Base-by-base conservation (phyloP, 2,113 vertebrate genomes). In the Poicephalus meyeri region DNA sequence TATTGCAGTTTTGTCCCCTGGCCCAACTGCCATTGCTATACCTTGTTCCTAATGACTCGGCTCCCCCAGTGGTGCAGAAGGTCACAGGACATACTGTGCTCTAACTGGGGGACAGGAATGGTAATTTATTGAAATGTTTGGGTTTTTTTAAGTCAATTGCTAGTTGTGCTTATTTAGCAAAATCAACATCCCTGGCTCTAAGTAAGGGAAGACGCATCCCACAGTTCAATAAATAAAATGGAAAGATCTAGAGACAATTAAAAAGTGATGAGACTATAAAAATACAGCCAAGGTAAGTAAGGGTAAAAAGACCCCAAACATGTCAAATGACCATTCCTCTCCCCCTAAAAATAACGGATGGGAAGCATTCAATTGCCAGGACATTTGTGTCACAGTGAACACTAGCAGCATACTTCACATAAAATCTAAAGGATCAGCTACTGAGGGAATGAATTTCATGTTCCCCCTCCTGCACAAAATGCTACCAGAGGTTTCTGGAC, bases 231-330 rank as follows among this genome's bases (percentile, higher is more conserved):
- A 80, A 88, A 56, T 23, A 82, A 15, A 85, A 37, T 1, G 2
- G 86, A 46, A 82, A 55, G 79, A 82, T 56, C 15, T 53, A 61
- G 47, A 71, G 33, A 17, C 13, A 91, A 39, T 74, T 63, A 84
- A 63, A 95, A 87, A 33, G 46, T 47, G 79, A 89, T n/a, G 85
- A 84, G 15, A 74, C 74, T 93, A 49, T 64, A 80, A 77, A 95
- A 89, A 93, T 84, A 86, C 14, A 94, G 58, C 50, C 71, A 72
- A 66, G 29, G 49, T 66, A 74, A 88, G 53, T 35, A 15, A 63
- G 47, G 29, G n/a, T 80, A 44, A 74, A 92, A 90, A 37, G 33
- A 7, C 13, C 35, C 10, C 39, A 65, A 20, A 65, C 9, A 14
- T 88, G 44, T 53, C 31, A 23, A 60, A 70, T 31, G 39, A 60